Evolutionary conservation across 2,888 invertebrate species (phyloP).

Genomic region (Stenodema calcarata): DNA sequence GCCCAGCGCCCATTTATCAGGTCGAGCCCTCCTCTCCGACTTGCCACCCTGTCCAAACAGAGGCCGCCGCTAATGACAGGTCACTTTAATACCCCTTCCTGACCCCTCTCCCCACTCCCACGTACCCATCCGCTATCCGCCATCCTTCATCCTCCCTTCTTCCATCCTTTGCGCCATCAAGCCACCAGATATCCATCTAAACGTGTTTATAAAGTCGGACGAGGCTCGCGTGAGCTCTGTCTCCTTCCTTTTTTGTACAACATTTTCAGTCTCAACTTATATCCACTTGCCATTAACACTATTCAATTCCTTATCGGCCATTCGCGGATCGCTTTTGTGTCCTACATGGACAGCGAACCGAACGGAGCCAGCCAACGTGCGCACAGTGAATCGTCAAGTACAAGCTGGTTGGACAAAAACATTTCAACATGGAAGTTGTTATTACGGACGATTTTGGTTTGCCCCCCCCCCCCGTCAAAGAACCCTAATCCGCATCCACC

Average conservation of each 20-base stretch:
- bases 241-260: not conserved
- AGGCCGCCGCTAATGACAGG: slow-evolving; percentile 50
- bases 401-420: too few relatives aligned
- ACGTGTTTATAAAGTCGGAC: slow-evolving; percentile 43
- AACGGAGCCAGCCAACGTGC: too few relatives aligned
- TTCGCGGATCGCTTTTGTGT: too few relatives aligned
- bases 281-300: not conserved
- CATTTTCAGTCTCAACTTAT: not conserved
- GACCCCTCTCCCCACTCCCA: not conserved
- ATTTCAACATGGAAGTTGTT: too few relatives aligned
- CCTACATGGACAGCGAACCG: too few relatives aligned
- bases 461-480: too few relatives aligned
- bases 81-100: slow-evolving; percentile 46
- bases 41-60: slow-evolving; percentile 50
- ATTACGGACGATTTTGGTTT: too few relatives aligned
- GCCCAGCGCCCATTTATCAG: slow-evolving; percentile 47
- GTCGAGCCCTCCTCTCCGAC: slow-evolving; percentile 17
- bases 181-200: slow-evolving; percentile 39
- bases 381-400: too few relatives aligned
- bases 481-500: too few relatives aligned
- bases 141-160: not conserved
- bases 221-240: not conserved
- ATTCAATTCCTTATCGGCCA: too few relatives aligned
- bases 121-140: not conserved
- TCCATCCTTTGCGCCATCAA: slow-evolving; percentile 19